Percentiles rank a stretch among this genome's conserved stretches.
Evolutionary conservation across 2,113 vertebrate genomes (phyloP).

Genomic region (Triplophysa siluroides): DNA sequence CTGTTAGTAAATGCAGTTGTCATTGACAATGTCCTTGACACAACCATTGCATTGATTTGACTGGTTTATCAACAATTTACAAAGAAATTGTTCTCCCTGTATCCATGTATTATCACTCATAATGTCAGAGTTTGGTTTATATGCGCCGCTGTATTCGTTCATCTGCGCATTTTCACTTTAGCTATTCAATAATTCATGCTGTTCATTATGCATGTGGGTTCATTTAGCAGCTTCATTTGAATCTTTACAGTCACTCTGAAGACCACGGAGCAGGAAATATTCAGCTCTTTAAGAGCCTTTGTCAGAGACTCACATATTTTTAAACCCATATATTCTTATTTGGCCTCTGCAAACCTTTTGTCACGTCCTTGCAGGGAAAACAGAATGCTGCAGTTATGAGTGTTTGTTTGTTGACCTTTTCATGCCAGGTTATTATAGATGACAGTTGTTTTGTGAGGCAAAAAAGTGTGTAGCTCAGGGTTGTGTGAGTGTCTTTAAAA

Average conservation of each 20-base stretch:
- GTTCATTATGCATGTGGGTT: constrained; percentile 55
- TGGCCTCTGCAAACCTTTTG: background rate
- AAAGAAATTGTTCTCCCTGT: background rate
- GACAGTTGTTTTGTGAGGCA: background rate
- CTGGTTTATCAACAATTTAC: background rate
- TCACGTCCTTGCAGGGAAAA: background rate
- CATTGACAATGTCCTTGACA: background rate
- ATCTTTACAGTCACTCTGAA: constrained; percentile 38
- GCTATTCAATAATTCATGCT: constrained; percentile 59
- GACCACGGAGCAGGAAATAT: background rate
- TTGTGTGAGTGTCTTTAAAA: background rate
- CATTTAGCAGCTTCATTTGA: constrained; percentile 54
- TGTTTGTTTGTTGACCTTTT: constrained; percentile 19
- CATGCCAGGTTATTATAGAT: background rate
- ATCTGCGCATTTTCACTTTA: constrained; percentile 31
- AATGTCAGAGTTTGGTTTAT: constrained; percentile 16
- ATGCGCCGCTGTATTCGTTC: constrained; percentile 30
- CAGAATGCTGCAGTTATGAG: background rate
- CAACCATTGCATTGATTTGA: background rate
- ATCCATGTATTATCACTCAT: background rate
- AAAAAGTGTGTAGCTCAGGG: constrained; percentile 13
- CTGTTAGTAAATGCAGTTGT: too few species aligned
- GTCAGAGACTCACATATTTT: background rate
- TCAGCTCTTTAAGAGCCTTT: background rate
- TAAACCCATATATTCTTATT: background rate